phyloP scores from a whole-genome alignment of 2,113 vertebrate genomes.

The Pangasianodon gigas region DNA sequence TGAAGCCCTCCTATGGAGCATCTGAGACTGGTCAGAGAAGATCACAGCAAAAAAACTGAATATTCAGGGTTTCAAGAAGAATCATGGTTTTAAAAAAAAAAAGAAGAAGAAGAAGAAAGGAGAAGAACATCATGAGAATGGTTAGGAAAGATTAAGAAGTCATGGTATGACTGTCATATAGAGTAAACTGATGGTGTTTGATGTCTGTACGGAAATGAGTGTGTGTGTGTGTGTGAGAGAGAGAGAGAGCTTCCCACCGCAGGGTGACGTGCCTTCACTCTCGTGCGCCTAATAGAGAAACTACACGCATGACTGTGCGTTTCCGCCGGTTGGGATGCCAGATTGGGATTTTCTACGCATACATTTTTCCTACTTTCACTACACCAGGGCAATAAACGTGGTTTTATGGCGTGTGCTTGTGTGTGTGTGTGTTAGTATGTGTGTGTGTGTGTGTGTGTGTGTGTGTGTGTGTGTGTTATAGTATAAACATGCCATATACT shows the following conservation, averaged over 20 bases:
- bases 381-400: neutral
- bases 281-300: neutral
- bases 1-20: neutral
- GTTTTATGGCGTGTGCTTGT: neutral
- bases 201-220: neutral
- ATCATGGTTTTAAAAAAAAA: neutral
- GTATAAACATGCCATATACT: neutral
- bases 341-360: neutral
- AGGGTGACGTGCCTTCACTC: constrained; percentile 13
- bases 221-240: neutral
- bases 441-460: neutral
- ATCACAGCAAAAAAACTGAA: neutral
- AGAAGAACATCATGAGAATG: neutral
- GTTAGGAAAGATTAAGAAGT: neutral
- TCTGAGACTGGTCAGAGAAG: neutral
- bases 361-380: neutral
- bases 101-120: neutral
- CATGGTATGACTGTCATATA: neutral
- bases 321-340: constrained; percentile 24
- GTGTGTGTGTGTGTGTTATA: neutral
- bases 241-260: neutral
- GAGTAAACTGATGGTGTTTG: neutral
- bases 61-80: neutral
- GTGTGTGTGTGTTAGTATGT: neutral
- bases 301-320: neutral